These are phyloP conservation scores for Potorous gilbertii DNA, from an alignment of 2,797 vertebrate genomes.

Conservation along the genomic window DNA sequence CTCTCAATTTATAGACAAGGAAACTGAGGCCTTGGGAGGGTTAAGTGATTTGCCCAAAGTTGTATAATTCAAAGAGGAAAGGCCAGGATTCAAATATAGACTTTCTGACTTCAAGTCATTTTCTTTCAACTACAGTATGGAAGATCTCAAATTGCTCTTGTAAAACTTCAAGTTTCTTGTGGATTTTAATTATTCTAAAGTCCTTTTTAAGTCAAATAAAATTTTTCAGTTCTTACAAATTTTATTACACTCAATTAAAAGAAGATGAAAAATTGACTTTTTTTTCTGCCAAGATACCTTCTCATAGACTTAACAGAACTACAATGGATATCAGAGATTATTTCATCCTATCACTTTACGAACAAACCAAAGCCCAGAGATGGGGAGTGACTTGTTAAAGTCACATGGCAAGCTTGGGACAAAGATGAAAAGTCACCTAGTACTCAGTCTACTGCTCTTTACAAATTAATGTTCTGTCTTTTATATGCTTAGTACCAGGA, in stretches of 20 bases:
- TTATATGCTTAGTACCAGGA: neutral
- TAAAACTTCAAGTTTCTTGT: neutral
- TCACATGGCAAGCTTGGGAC: neutral
- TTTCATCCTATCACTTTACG: neutral
- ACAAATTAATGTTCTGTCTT: neutral
- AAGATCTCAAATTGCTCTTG: neutral
- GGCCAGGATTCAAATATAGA: neutral
- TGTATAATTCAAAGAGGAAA: neutral
- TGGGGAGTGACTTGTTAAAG: neutral
- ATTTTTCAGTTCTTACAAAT: neutral
- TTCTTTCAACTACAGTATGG: neutral
- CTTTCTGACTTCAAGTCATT: neutral
- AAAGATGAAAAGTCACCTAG: neutral
- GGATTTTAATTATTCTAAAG: neutral
- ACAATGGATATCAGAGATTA: neutral
- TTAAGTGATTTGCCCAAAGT: neutral
- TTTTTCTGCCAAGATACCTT: neutral
- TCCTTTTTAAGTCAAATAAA: neutral
- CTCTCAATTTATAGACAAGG: neutral
- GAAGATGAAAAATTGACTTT: neutral
- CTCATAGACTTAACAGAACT: neutral
- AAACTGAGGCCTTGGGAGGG: neutral
- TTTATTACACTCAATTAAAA: neutral
- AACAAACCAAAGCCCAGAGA: neutral
- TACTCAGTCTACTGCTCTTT: neutral